These are phyloP conservation scores for Rhabditoides inermis DNA, from an alignment of 2,888 invertebrate genomes.

Conservation along the genomic window DNA sequence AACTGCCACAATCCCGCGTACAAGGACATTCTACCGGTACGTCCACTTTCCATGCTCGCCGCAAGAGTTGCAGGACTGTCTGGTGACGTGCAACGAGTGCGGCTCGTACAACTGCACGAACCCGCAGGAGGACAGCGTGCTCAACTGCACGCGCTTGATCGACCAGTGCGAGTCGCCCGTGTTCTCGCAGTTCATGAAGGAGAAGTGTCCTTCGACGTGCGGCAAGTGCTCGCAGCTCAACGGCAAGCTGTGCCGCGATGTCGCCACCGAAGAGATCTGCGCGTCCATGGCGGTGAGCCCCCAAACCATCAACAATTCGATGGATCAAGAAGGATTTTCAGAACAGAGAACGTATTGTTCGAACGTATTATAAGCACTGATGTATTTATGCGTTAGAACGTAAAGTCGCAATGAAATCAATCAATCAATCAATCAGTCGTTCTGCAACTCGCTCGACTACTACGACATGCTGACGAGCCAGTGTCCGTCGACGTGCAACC, in stretches of 20 bases:
- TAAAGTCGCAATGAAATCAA: too few species aligned
- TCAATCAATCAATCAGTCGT: conserved; percentile 1
- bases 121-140: not conserved
- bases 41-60: not conserved
- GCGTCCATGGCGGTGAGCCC: not conserved
- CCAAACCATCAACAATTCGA: too few species aligned
- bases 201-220: conserved; percentile 8
- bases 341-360: too few species aligned
- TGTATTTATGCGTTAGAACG: too few species aligned
- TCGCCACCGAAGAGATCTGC: not conserved
- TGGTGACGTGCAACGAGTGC: conserved; percentile 5
- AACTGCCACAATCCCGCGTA: too few species aligned
- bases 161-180: conserved; percentile 2
- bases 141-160: conserved; percentile 1
- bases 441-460: conserved; percentile 8
- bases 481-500: conserved; percentile 5
- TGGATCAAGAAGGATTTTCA: too few species aligned
- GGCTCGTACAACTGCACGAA: conserved; percentile 5
- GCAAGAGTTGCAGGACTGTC: not conserved
- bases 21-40: too few species aligned
- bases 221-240: conserved; percentile 3
- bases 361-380: too few species aligned
- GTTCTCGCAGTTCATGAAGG: conserved; percentile 5
- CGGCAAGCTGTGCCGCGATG: conserved; percentile 2
- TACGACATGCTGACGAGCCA: conserved; percentile 5